Evolutionary conservation across 2,888 invertebrate genomes (phyloP).

Genomic region (Rhagonycha fulva): DNA sequence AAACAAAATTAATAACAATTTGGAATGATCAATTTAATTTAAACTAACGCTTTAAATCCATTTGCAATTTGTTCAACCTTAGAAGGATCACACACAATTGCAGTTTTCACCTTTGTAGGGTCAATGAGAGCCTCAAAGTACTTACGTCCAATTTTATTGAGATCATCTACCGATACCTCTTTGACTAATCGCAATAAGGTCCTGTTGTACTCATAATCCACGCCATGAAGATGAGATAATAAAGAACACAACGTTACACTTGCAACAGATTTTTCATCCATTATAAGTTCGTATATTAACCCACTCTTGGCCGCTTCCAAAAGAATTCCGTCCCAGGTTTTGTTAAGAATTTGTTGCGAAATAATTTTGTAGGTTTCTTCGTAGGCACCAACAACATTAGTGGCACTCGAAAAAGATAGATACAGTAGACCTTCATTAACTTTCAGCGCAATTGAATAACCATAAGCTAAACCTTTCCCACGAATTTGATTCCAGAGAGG

Average conservation of each 20-base stretch:
- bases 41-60: constrained; percentile 61
- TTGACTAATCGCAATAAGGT: constrained; percentile 68
- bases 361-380: constrained; percentile 76
- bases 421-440: constrained; percentile 72
- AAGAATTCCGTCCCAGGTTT: constrained; percentile 72
- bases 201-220: constrained; percentile 71
- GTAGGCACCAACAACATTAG: constrained; percentile 80
- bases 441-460: constrained; percentile 68
- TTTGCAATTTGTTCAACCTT: constrained; percentile 70
- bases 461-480: constrained; percentile 84
- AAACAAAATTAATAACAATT: constrained; percentile 40
- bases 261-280: constrained; percentile 77
- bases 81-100: constrained; percentile 77
- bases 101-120: constrained; percentile 63
- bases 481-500: constrained; percentile 88
- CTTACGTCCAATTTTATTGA: constrained; percentile 69
- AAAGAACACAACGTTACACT: constrained; percentile 74
- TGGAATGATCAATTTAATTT: neutral
- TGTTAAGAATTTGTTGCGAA: constrained; percentile 65
- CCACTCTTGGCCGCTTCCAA: constrained; percentile 85
- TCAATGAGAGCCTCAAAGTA: constrained; percentile 75
- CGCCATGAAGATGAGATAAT: constrained; percentile 70
- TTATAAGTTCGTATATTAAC: constrained; percentile 84
- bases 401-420: constrained; percentile 75
- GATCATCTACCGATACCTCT: constrained; percentile 64